phyloP scores from a whole-genome alignment of 2,113 vertebrate species.

The Syngnathus scovelli region DNA sequence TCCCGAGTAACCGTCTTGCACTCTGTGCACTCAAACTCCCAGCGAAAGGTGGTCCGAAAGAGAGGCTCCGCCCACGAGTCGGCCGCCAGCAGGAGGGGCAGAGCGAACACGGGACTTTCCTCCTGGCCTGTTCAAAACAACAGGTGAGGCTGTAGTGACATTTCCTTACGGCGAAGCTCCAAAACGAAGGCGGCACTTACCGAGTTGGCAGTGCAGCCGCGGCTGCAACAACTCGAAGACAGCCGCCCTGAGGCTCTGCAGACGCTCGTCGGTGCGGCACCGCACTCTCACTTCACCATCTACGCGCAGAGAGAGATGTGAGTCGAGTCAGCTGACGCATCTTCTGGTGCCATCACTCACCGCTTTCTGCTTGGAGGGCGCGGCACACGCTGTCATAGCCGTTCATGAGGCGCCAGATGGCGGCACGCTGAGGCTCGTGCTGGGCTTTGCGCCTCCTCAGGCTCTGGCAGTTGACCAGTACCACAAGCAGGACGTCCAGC shows the following conservation, averaged over 20 bases:
- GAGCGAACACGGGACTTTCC: conserved; percentile 84
- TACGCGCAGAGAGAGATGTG: conserved; percentile 22
- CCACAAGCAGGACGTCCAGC: conserved; percentile 83
- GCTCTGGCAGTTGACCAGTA: conserved; percentile 75
- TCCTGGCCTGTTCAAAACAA: conserved; percentile 69
- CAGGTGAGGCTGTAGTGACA: neutral
- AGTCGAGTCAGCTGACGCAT: neutral
- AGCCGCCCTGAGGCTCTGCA: conserved; percentile 73
- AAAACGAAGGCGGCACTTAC: conserved; percentile 63
- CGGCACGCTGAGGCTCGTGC: conserved; percentile 37
- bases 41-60: conserved; percentile 76
- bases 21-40: conserved; percentile 77
- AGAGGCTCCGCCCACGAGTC: conserved; percentile 73
- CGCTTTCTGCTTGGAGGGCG: conserved; percentile 54
- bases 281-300: conserved; percentile 42
- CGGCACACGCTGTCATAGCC: conserved; percentile 66
- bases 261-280: conserved; percentile 61
- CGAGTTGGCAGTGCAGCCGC: conserved; percentile 75
- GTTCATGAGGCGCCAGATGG: conserved; percentile 70
- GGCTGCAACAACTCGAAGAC: conserved; percentile 77
- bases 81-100: conserved; percentile 75
- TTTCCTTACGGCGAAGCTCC: neutral
- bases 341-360: conserved; percentile 32
- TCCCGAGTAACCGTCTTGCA: conserved; percentile 74
- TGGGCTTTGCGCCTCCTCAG: conserved; percentile 53